phyloP scores from a whole-genome alignment of 1,140 invertebrate genomes.

The Leguminivora glycinivorella region DNA sequence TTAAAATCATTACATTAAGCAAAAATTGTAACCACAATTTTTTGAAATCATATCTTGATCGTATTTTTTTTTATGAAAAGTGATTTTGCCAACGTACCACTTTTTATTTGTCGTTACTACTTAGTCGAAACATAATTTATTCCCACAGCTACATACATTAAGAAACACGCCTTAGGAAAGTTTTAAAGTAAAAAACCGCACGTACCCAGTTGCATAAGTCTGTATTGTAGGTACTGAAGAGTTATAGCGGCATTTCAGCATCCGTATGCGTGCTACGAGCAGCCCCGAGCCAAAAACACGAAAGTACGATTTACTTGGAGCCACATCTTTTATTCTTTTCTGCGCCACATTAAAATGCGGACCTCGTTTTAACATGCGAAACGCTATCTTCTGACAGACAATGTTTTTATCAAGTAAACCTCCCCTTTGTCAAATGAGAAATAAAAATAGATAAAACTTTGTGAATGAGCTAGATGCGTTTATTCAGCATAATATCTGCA shows the following conservation, averaged over 20 bases:
- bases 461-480: background rate
- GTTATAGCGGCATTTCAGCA: constrained; percentile 49
- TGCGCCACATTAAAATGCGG: constrained; percentile 43
- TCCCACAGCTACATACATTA: background rate
- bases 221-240: constrained; percentile 37
- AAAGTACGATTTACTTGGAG: constrained; percentile 46
- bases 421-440: constrained; percentile 39
- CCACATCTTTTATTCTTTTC: constrained; percentile 41
- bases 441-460: constrained; percentile 30
- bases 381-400: constrained; percentile 37
- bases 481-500: background rate
- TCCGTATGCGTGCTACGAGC: constrained; percentile 46
- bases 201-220: constrained; percentile 35
- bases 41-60: too few relatives aligned
- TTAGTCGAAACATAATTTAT: background rate
- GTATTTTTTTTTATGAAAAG: background rate
- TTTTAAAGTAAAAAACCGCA: background rate
- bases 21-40: too few relatives aligned
- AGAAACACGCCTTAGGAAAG: constrained; percentile 10
- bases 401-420: constrained; percentile 43
- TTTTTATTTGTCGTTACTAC: background rate
- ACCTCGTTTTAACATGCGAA: constrained; percentile 45
- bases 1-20: too few relatives aligned
- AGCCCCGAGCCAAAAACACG: constrained; percentile 47
- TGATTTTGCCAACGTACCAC: background rate